These are phyloP conservation scores for Agelas oroides DNA, from an alignment of 37 sponge, comb jelly and placozoan genomes.

Conservation along the genomic window DNA sequence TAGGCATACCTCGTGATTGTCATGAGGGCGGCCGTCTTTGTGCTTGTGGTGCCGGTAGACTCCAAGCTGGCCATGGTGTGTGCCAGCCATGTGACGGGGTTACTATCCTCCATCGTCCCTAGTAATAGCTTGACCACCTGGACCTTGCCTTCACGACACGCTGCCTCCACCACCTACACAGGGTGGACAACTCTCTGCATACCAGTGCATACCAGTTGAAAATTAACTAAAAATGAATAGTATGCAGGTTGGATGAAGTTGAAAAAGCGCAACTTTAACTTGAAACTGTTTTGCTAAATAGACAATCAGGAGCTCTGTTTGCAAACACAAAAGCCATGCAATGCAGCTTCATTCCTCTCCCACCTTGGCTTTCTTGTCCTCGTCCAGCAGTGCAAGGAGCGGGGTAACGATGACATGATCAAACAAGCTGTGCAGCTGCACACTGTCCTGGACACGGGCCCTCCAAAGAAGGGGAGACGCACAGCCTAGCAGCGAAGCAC, in stretches of 20 bases:
- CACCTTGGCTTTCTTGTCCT: conserved; percentile 39
- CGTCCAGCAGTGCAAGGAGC: conserved; percentile 24
- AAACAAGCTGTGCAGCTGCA: conserved; percentile 28
- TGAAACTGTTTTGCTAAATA: too few relatives aligned
- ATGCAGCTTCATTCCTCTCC: background rate
- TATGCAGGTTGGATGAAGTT: too few relatives aligned
- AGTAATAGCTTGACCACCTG: conserved; percentile 55
- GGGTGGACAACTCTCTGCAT: background rate
- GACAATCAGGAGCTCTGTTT: too few relatives aligned
- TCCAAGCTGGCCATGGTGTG: conserved; percentile 35
- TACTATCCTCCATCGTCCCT: conserved; percentile 4
- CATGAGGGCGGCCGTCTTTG: background rate
- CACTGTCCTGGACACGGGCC: conserved; percentile 10
- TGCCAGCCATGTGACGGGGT: conserved; percentile 18
- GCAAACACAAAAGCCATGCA: too few relatives aligned
- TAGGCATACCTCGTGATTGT: conserved; percentile 24
- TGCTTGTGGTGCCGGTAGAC: background rate
- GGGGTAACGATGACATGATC: conserved; percentile 31
- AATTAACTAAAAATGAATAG: too few relatives aligned
- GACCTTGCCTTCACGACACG: conserved; percentile 48
- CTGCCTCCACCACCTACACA: conserved; percentile 37
- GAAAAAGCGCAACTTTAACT: too few relatives aligned
- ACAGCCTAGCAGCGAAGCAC: background rate
- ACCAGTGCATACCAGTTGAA: too few relatives aligned
- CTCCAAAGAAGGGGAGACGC: conserved; percentile 20